Base-by-base conservation (phyloP, 2,888 invertebrate species). In the Vannuccia rotundouncinata region DNA sequence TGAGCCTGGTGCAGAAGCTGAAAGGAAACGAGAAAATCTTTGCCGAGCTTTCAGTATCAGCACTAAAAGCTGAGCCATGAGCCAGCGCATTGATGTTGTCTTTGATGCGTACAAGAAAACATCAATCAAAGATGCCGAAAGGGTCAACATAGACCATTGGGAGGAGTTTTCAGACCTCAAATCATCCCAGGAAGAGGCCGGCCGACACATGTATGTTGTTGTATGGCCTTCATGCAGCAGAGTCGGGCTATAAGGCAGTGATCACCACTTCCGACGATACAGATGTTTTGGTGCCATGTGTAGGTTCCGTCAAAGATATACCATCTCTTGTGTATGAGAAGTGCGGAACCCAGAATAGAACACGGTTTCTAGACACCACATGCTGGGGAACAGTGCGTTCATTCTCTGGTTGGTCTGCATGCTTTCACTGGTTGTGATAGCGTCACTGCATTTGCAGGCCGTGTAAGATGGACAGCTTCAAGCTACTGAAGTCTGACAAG, bases 131-230 rank as follows among this genome's bases (percentile, higher is more conserved):
- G 31, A 29, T 75, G 75, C 75, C 13, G 75, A 75, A 75, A 75
- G 75, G 10, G 75, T 83, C 29, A 78, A 78, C 74, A n/a, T 75
- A 13, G 59, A 80, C 17, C 74, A 31, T 17, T 28, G 31, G 31
- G 0, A 74, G 66, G 66, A 66, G 66, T 66, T 66, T 66, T 66
- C 66, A 66, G 66, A 66, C 22, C 81, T 83, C 22, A 59, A 81
- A 45, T 79, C 78, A 31, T 30, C 28, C 22, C 83, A 83, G 22
- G 83, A 83, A 66, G 83, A 83, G 79, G 83, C 82, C 22, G 79
- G 83, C 82, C 22, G 83, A 83, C 81, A 75, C 78, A 1, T 77
- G 82, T 22, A 13, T 83, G 17, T 79, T 83, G n/a, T 76, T 83
- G 10, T 81, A 83, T 80, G 81, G 81, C 13, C 45, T 27, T 17